phyloP scores from a whole-genome alignment of 2,888 invertebrate species.

The Panopea generosa region DNA sequence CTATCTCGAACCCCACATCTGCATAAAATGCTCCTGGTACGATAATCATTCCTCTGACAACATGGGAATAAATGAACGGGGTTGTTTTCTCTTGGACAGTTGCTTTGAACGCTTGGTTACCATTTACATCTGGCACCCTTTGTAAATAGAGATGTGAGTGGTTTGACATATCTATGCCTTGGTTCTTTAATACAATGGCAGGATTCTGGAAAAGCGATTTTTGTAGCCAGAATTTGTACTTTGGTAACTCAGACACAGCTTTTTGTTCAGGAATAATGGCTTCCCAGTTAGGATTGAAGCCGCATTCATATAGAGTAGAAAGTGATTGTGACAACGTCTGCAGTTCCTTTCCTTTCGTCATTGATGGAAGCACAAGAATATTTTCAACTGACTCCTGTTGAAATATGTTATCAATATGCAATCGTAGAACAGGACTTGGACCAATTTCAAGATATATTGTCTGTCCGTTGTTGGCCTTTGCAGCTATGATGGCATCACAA shows the following conservation, averaged over 20 bases:
- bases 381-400: neutral
- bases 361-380: constrained; percentile 19
- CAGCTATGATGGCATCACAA: constrained; percentile 45
- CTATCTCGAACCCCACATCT: constrained; percentile 67
- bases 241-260: constrained; percentile 1
- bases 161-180: neutral
- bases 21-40: constrained; percentile 59
- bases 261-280: constrained; percentile 1
- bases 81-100: constrained; percentile 2
- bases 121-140: neutral
- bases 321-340: constrained; percentile 6
- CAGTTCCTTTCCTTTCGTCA: constrained; percentile 16
- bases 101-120: neutral
- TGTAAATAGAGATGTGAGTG: neutral
- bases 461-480: constrained; percentile 17
- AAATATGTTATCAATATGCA: constrained; percentile 29
- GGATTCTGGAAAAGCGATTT: neutral
- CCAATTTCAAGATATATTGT: constrained; percentile 61
- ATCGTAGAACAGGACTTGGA: constrained; percentile 41
- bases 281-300: constrained; percentile 4
- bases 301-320: constrained; percentile 1
- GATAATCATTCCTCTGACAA: constrained; percentile 22
- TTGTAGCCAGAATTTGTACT: neutral
- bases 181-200: neutral
- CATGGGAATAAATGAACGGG: constrained; percentile 43